Evolutionary conservation across 2,888 invertebrate genomes (phyloP), one percentile per base, ranked within the genome.

Genomic region (Sialis lutaria): DNA sequence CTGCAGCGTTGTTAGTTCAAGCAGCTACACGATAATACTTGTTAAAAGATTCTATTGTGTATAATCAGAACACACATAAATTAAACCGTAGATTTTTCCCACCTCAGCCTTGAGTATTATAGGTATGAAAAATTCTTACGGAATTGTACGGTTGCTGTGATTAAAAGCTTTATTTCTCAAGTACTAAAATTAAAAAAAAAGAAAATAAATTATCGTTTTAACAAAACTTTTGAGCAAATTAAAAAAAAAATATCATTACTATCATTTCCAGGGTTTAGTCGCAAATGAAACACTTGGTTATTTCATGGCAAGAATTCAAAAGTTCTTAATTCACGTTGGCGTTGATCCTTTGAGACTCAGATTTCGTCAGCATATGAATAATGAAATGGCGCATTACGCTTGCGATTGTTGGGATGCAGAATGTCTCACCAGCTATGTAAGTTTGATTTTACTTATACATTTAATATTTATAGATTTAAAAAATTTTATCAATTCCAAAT

Each of bases 381-480:
- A 98, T 67, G 98, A 99, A 69, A 99, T 99, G 98, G 98, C 98
- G 53, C 98, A 99, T 67, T 99, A 99, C 65, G 98, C 98, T 6
- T 86, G 90, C 64, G 98, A 99, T 63, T 99, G 98, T 62, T 99
- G 98, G 98, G 98, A 99, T 72, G 97, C 97, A 1, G 98, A 99
- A 65, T 89, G 90, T 60, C 75, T 95, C 30, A 95, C 97, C 3
- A 93, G 95, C 48, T 95, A 93, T 65, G 83, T 79, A 67, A 72
- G 73, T 67, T 37, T 44, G 47, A 50, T 40, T 48, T 45, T 44
- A 48, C 50, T 47, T 46, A 41, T 33, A 35, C n/a, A 4, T 35
- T n/a, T 8, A 35, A 35, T 9, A 8, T 9, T 35, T 35, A 41
- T 40, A 33, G 9, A 37, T 37, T 50, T 10, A 4, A 39, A 40